Evolutionary conservation across 2,888 invertebrate species (phyloP).

Genomic region (Noctua pronuba): DNA sequence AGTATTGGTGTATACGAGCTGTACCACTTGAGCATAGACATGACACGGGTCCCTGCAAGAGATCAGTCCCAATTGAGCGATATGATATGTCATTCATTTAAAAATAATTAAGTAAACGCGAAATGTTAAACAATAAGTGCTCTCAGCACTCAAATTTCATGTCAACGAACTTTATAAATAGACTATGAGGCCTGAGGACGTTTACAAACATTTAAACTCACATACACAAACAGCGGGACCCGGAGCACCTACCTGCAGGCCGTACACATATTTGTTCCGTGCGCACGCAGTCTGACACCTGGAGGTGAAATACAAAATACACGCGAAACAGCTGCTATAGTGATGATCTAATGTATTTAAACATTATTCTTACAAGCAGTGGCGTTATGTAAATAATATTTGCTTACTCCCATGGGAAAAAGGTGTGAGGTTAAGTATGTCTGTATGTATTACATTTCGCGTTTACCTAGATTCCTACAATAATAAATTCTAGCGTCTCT

Average conservation of each 20-base stretch:
- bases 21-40: not conserved
- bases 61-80: slow-evolving; percentile 23
- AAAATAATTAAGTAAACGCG: slow-evolving; percentile 20
- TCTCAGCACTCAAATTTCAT: not conserved
- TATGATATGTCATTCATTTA: slow-evolving; percentile 25
- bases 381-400: not conserved
- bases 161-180: no score
- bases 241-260: no score
- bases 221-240: no score
- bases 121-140: not conserved
- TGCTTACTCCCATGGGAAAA: not conserved
- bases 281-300: no score
- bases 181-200: no score
- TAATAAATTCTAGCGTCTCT: slow-evolving; percentile 33
- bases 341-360: no score
- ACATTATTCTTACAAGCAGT: not conserved
- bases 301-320: no score
- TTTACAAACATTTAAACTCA: no score
- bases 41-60: not conserved
- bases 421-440: not conserved
- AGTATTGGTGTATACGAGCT: not conserved
- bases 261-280: no score
- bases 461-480: slow-evolving; percentile 3
- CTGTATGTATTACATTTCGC: not conserved
- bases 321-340: not conserved